These are phyloP conservation scores for Blennius ocellaris DNA, from an alignment of 2,113 vertebrate genomes.

Conservation along the genomic window DNA sequence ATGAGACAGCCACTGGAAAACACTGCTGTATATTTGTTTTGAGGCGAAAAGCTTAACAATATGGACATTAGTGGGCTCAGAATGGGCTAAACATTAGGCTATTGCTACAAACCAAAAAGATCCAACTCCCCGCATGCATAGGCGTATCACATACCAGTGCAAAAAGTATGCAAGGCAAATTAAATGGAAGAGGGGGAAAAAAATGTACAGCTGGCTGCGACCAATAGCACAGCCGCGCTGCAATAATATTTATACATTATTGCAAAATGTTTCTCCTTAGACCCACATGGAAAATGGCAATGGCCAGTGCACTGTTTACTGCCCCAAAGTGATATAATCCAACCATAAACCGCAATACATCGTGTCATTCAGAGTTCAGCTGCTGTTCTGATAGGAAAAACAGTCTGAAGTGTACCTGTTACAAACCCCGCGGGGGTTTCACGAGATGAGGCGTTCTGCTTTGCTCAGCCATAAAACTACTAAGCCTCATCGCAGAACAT, in stretches of 20 bases:
- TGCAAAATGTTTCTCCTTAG: slow-evolving; percentile 46
- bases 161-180: slow-evolving; percentile 17
- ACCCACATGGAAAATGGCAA: slow-evolving; percentile 25
- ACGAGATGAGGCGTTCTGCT: slow-evolving; percentile 37
- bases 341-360: slow-evolving; percentile 37
- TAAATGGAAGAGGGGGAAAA: neutral
- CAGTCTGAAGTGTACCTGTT: slow-evolving; percentile 46
- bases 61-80: slow-evolving; percentile 26
- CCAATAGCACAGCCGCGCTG: slow-evolving; percentile 16
- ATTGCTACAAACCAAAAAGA: slow-evolving; percentile 22
- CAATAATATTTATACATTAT: slow-evolving; percentile 57
- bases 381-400: slow-evolving; percentile 50
- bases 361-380: slow-evolving; percentile 68
- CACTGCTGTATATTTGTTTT: slow-evolving; percentile 29
- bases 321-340: slow-evolving; percentile 47
- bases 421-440: slow-evolving; percentile 24
- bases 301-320: slow-evolving; percentile 48
- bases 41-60: slow-evolving; percentile 28
- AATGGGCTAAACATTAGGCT: slow-evolving; percentile 18
- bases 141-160: neutral
- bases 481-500: slow-evolving; percentile 27
- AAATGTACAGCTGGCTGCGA: slow-evolving; percentile 34
- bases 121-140: neutral
- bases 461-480: slow-evolving; percentile 43
- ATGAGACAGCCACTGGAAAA: slow-evolving; percentile 49